phyloP scores from a whole-genome alignment of 1,140 invertebrate species.

The Drosophila ananassae region DNA sequence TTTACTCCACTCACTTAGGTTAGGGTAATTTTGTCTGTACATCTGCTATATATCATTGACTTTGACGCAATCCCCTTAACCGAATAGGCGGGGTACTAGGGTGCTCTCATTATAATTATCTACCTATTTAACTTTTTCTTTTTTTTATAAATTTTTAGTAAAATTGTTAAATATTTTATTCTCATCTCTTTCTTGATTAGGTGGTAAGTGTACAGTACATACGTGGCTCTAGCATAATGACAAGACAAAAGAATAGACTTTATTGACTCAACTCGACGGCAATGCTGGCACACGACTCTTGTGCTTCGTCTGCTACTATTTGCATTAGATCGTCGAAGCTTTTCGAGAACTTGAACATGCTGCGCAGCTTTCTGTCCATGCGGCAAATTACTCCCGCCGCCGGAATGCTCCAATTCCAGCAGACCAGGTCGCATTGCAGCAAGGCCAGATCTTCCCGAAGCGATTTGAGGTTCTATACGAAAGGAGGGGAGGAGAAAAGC shows the following conservation, averaged over 20 bases:
- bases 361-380: conserved; percentile 60
- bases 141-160: too few species aligned
- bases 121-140: not conserved
- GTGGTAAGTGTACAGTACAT: too few species aligned
- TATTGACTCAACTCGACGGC: conserved; percentile 26
- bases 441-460: conserved; percentile 67
- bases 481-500: not conserved
- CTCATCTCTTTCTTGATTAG: too few species aligned
- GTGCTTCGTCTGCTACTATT: conserved; percentile 21
- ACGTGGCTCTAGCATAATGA: not conserved
- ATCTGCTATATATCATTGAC: conserved; percentile 37
- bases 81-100: not conserved
- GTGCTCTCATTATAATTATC: not conserved
- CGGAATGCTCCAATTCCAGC: conserved; percentile 79
- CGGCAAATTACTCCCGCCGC: conserved; percentile 78
- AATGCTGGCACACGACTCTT: conserved; percentile 8
- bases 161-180: too few species aligned
- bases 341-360: conserved; percentile 68
- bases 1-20: conserved; percentile 18
- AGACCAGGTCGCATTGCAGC: conserved; percentile 68
- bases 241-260: conserved; percentile 20
- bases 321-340: conserved; percentile 62
- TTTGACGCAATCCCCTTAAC: conserved; percentile 17
- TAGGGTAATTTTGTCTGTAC: conserved; percentile 77
- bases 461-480: conserved; percentile 66